phyloP scores from a whole-genome alignment of 2,113 vertebrate genomes.

The Ceuthmochares aereus region DNA sequence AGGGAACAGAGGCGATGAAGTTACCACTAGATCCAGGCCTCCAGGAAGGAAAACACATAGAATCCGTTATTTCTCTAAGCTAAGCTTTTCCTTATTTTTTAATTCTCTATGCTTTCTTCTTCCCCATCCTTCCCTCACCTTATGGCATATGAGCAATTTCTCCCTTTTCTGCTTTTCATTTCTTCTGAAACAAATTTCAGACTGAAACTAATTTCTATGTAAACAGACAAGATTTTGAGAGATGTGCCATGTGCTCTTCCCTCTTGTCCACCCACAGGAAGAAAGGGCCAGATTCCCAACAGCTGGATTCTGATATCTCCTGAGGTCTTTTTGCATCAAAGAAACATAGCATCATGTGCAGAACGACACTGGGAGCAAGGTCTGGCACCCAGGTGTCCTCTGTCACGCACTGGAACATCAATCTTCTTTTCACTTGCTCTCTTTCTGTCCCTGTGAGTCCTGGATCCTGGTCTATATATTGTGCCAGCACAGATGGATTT shows the following conservation, averaged over 20 bases:
- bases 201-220: background rate
- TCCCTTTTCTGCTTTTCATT: background rate
- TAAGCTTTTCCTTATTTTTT: background rate
- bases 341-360: background rate
- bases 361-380: background rate
- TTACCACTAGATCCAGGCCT: background rate
- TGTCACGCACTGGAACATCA: background rate
- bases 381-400: background rate
- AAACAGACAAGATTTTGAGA: background rate
- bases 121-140: background rate
- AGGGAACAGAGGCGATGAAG: background rate
- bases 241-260: background rate
- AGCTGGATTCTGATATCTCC: background rate
- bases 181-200: background rate
- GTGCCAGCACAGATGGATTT: background rate
- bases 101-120: background rate
- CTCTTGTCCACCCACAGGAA: background rate
- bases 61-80: background rate
- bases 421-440: background rate
- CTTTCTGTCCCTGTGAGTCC: too few relatives aligned
- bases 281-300: background rate
- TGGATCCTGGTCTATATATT: background rate
- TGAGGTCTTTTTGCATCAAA: background rate
- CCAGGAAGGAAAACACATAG: background rate
- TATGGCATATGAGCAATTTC: background rate